These are phyloP conservation scores for Montipora foliosa DNA, from an alignment of 64 coral and sea anemone genomes.

Conservation along the genomic window DNA sequence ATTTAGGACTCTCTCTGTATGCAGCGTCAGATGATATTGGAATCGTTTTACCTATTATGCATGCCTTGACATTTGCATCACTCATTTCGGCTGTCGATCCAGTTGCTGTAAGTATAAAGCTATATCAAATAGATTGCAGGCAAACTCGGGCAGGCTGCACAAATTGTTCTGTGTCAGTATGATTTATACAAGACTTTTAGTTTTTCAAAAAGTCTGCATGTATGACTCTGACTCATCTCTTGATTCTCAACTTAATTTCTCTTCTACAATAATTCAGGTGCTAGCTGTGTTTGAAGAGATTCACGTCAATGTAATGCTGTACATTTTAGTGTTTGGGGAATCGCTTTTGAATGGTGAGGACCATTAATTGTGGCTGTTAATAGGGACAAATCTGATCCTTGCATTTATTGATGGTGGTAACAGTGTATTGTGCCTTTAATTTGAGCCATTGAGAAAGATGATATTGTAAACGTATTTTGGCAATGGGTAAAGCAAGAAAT, in stretches of 20 bases:
- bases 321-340: constrained; percentile 98
- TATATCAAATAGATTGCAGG: neutral
- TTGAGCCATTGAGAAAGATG: too few relatives aligned
- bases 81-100: constrained; percentile 95
- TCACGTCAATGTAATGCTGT: constrained; percentile 97
- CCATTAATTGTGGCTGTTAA: neutral
- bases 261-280: constrained; percentile 48
- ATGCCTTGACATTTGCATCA: constrained; percentile 80
- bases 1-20: constrained; percentile 72
- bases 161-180: too few relatives aligned
- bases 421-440: too few relatives aligned
- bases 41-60: constrained; percentile 72
- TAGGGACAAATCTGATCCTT: neutral
- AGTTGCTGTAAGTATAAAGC: constrained; percentile 85
- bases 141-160: too few relatives aligned
- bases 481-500: too few relatives aligned
- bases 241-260: too few relatives aligned
- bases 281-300: constrained; percentile 99
- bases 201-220: too few relatives aligned
- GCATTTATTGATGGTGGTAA: too few relatives aligned
- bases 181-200: too few relatives aligned
- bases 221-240: too few relatives aligned
- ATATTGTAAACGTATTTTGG: too few relatives aligned
- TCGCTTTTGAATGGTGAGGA: constrained; percentile 97
- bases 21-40: constrained; percentile 13